These are phyloP conservation scores for Mus caroli DNA, from an alignment of 2,797 vertebrate species.

Conservation along the genomic window DNA sequence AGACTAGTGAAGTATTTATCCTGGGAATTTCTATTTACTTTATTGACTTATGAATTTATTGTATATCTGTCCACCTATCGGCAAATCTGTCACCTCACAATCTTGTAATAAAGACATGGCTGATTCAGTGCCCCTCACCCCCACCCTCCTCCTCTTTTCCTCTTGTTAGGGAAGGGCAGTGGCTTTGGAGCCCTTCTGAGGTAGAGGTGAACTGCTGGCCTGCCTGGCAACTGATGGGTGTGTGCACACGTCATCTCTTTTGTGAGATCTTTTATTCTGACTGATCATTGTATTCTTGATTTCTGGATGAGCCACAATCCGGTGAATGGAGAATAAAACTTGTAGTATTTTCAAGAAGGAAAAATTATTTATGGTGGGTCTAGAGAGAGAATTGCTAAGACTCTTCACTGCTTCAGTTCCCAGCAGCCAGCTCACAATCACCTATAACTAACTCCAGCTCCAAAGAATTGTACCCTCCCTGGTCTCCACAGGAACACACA, in stretches of 20 bases:
- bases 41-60: neutral
- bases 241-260: neutral
- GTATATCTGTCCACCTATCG: neutral
- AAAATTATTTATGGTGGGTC: slow-evolving; percentile 6
- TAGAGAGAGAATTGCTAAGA: neutral
- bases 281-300: neutral
- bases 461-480: neutral
- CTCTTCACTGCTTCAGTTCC: neutral
- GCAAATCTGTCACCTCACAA: neutral
- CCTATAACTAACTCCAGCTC: neutral
- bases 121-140: neutral
- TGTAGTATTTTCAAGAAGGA: neutral
- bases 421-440: neutral
- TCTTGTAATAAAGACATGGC: neutral
- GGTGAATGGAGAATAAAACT: neutral
- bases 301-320: neutral
- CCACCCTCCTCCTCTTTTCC: neutral
- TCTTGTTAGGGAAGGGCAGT: neutral
- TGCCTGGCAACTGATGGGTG: neutral
- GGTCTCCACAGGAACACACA: neutral
- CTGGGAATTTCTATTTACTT: neutral
- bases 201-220: neutral
- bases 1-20: slow-evolving; percentile 25
- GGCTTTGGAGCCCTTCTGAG: neutral
- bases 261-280: neutral